phyloP scores from a whole-genome alignment of 1,140 invertebrate genomes.

The Teleogryllus occipitalis region DNA sequence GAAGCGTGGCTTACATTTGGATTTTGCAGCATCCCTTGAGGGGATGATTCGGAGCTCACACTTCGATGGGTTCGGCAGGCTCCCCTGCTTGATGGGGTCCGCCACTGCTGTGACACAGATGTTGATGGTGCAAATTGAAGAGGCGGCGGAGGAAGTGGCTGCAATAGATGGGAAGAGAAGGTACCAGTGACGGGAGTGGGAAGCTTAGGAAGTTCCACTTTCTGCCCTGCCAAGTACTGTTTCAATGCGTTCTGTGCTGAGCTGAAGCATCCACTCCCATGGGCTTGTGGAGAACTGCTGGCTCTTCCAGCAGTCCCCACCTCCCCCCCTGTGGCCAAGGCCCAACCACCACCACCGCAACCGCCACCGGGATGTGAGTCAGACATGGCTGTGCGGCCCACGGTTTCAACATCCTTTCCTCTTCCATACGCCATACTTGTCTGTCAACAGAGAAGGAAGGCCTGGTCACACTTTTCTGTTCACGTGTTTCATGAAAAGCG shows the following conservation, averaged over 20 bases:
- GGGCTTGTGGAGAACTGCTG: background rate
- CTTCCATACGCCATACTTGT: slow-evolving; percentile 38
- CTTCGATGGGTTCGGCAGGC: background rate
- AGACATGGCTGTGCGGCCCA: slow-evolving; percentile 21
- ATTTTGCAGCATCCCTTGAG: background rate
- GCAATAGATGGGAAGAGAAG: slow-evolving; percentile 24
- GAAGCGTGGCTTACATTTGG: background rate
- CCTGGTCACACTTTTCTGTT: slow-evolving; percentile 32
- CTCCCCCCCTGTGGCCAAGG: background rate
- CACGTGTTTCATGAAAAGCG: background rate
- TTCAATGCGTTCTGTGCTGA: slow-evolving; percentile 22
- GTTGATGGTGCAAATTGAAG: slow-evolving; percentile 8
- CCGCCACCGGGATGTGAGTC: slow-evolving; percentile 16
- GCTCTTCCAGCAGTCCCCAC: background rate
- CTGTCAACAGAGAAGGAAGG: slow-evolving; percentile 63
- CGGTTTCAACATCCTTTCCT: slow-evolving; percentile 35
- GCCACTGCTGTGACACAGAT: slow-evolving; percentile 9
- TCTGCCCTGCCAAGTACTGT: slow-evolving; percentile 24
- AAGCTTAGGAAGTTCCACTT: slow-evolving; percentile 28
- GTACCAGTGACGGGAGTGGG: slow-evolving; percentile 24
- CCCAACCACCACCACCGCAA: background rate
- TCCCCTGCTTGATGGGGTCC: background rate
- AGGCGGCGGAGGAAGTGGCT: slow-evolving; percentile 7
- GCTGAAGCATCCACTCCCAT: slow-evolving; percentile 8
- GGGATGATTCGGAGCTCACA: background rate